Base-by-base conservation (phyloP, 2,113 vertebrate species). In the Okapia johnstoni region DNA sequence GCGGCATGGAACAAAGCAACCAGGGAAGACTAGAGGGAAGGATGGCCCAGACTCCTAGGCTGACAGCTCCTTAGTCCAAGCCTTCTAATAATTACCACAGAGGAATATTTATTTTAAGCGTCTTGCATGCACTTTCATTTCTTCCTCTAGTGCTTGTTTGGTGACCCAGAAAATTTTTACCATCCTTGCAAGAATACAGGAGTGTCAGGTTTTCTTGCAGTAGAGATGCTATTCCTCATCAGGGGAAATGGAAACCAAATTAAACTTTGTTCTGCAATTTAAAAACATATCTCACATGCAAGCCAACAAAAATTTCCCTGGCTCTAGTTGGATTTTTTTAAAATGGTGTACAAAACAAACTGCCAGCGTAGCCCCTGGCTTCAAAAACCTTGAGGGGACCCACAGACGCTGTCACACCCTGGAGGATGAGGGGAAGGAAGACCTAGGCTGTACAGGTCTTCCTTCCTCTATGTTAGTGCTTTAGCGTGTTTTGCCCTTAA, bases 161-260 rank as follows among this genome's bases (percentile, higher is more conserved):
- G 97, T 97, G 98, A 98, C 98, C 97, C 97, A 98, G 97, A 98
- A 98, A 96, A 43, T 96, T 98, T 80, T 97, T 91, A 97, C 93
- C 83, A 89, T 63, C 91, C 88, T 97, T 91, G 98, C 97, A 97
- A 97, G 93, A 98, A 98, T 98, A 98, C 96, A 97, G 86, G 73
- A 96, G 93, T 84, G 94, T 96, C 96, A 98, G 97, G 96, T 97
- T 97, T 97, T 97, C 97, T 94, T 97, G 76, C 81, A 93, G 85
- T 76, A 61, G 86, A 61, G 88, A 93, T 50, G 93, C 40, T 96
- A 83, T 96, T 96, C 83, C 86, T 97, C 94, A 95, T 95, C 94
- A 95, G 88, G 93, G 93, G 77, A 97, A 95, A 96, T 97, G 46
- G 86, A 93, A 95, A 93, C 70, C 96, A 98, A 97, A 97, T 97